phyloP scores from a whole-genome alignment of 2,113 vertebrate genomes.

The Myiozetetes cayanensis region DNA sequence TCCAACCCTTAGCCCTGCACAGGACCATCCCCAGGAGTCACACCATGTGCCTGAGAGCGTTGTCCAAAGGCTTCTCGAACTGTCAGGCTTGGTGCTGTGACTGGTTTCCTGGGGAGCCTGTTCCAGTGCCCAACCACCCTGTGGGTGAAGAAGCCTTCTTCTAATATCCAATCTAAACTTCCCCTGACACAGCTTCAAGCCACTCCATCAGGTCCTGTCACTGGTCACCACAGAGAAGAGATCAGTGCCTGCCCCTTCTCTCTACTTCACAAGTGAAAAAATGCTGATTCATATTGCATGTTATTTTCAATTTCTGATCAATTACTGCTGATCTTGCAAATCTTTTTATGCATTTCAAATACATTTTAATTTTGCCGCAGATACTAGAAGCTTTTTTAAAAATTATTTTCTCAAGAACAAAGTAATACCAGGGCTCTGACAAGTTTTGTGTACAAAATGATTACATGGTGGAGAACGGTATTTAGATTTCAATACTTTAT shows the following conservation, averaged over 20 bases:
- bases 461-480: not conserved
- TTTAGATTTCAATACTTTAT: constrained; percentile 24
- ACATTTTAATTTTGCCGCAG: not conserved
- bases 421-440: not conserved
- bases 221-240: not conserved
- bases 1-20: not conserved
- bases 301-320: not conserved
- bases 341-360: not conserved
- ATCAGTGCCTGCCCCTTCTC: not conserved
- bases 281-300: not conserved
- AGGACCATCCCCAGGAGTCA: not conserved
- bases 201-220: not conserved
- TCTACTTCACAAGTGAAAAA: not conserved
- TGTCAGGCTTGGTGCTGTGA: not conserved
- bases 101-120: not conserved
- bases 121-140: not conserved
- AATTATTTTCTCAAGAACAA: not conserved
- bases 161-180: not conserved
- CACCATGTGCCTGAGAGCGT: not conserved
- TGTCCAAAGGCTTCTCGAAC: not conserved
- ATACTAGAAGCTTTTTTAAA: not conserved
- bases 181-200: not conserved
- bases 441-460: not conserved
- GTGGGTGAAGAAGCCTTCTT: not conserved
- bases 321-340: not conserved